Conservation (phyloP, 2,797 vertebrate species). For the Crypturellus tataupa region DNA sequence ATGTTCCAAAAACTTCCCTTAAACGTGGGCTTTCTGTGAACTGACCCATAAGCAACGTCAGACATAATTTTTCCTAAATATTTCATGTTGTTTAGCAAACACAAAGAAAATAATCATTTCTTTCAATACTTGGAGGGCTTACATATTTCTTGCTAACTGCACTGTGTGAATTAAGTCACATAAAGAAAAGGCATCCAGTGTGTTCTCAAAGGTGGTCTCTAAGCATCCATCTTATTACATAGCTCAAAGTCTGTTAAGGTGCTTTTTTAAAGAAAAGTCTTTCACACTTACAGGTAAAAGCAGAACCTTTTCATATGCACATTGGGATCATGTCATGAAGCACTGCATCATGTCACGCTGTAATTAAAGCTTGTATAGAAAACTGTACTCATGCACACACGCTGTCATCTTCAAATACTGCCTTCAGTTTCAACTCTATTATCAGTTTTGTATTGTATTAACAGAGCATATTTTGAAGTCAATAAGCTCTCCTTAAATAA, state of each 20-base stretch:
- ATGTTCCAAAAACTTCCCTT: background rate
- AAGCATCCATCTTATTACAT: background rate
- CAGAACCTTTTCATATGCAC: background rate
- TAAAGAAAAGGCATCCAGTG: background rate
- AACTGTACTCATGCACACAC: background rate
- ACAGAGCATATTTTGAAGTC: background rate
- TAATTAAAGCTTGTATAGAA: slow-evolving; percentile 24
- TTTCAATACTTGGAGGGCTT: background rate
- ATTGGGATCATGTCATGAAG: background rate
- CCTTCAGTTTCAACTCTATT: background rate
- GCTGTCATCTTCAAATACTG: background rate
- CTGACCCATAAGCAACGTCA: background rate
- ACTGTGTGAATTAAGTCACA: rapidly evolving
- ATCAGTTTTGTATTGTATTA: background rate
- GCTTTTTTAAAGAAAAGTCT: background rate
- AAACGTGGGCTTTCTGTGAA: background rate
- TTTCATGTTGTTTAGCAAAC: slow-evolving; percentile 10
- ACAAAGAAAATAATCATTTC: background rate
- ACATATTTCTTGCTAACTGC: background rate
- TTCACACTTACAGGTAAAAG: background rate
- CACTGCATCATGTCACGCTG: background rate
- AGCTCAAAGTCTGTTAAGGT: background rate
- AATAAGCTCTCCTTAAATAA: background rate
- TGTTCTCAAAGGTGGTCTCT: background rate
- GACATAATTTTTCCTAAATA: background rate